Base-by-base conservation (phyloP, 2,888 invertebrate genomes). In the Thereva unica region DNA sequence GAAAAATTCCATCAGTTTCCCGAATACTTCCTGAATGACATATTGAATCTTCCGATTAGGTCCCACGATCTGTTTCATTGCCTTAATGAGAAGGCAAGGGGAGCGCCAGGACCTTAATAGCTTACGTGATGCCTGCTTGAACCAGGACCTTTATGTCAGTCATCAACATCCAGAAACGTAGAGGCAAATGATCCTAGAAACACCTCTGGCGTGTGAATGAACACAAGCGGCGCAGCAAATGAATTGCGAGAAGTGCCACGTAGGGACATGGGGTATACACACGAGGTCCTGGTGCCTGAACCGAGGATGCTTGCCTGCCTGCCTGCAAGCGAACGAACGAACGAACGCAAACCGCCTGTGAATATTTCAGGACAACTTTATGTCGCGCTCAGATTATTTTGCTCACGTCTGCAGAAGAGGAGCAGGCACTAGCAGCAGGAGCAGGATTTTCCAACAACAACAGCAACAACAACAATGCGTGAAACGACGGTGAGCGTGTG, bases 241-340 rank as follows among this genome's bases (percentile, higher is more conserved):
- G 61, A 61, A 59, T 61, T 61, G 61, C 61, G 61, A 50, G 47
- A 59, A 59, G 47, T 47, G 45, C 47, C 57, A 59, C 57, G 57
- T 59, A 59, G 38, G 47, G 38, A 7, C 49, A 50, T 41, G 40
- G 34, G 12, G 12, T n/a, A 10, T 45, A 10, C 40, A 49, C 47
- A 5, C 41, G 42, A 42, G 55, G 41, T 8, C 38, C 41, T 41
- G 37, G 23, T 5, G 37, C 4, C 35, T 34, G 34, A 42, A 40
- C 49, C 23, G 34, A 38, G 37, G 7, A 12, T 0, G 9, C n/a
- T n/a, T n/a, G n/a, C n/a, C n/a, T n/a, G n/a, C n/a, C n/a, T n/a
- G n/a, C 50, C 23, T 23, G 35, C 35, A 34, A 40, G 35, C 9
- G 47, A 49, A 49, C 59, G 34, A 47, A n/a, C n/a, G n/a, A n/a